Base-by-base conservation (phyloP, 2,797 vertebrate genomes). In the Morus bassanus region DNA sequence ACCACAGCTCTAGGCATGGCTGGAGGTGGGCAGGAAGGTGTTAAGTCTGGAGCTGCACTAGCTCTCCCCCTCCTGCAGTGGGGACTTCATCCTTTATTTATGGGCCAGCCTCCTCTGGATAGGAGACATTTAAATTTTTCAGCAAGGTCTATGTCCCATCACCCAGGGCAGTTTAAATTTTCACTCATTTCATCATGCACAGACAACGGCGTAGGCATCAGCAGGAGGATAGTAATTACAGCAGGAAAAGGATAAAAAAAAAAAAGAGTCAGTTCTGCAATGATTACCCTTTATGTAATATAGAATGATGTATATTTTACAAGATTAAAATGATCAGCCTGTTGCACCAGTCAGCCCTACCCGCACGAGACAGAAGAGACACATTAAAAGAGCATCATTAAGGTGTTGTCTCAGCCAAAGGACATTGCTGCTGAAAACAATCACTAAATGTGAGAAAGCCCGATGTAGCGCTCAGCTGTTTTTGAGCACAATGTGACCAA, bases 11-110 rank as follows among this genome's bases (percentile, higher is more conserved):
- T 23, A 54, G 61, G 53, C n/a, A 51, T 1, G 0, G 65, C 37
- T 56, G 37, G 57, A 86, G 48, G 33, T n/a, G n/a, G 87, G 53
- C 76, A 95, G 59, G 82, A 93, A 96, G 25, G 85, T 1, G 91
- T 97, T 96, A 97, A 97, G 37, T 37, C 6, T 4, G 41, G 51
- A 87, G 59, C 83, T 70, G 60, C 28, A 21, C 41, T 46, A 77
- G 35, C 54, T 92, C 78, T 85, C 59, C 50, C 56, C 37, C 57
- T 93, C 45, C 84, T 88, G 78, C 89, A 48, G 78, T 39, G 63
- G 46, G 86, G 67, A 53, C 79, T 95, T 97, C 94, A 97, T 97
- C 63, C 93, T 92, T 97, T 96, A 97, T 97, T 97, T 94, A 97
- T 96, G 87, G 80, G 18, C 68, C 92, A 89, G 89, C 85, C 83